A percentile compares a stretch with the other conserved stretches of the same genome.
phyloP scores from a whole-genome alignment of 2,888 invertebrate species.

The Lumbricus terrestris region DNA sequence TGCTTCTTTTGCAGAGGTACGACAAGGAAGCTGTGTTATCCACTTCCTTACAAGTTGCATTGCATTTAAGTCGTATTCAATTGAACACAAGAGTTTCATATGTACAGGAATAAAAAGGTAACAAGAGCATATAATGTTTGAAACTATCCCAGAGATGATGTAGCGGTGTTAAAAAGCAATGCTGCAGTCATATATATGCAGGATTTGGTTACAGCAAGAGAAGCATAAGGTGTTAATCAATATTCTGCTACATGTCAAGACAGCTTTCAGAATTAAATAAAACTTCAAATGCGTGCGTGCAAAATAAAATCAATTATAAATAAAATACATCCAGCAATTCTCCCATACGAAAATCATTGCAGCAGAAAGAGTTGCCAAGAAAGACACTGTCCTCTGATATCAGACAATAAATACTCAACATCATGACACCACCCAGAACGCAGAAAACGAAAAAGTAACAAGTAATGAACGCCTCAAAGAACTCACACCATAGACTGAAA shows the following conservation, averaged over 20 bases:
- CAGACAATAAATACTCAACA: neutral
- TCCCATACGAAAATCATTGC: neutral
- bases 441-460: neutral
- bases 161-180: neutral
- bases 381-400: neutral
- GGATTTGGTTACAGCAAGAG: neutral
- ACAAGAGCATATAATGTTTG: neutral
- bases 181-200: neutral
- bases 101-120: neutral
- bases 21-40: neutral
- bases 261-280: neutral
- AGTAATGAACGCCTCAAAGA: neutral
- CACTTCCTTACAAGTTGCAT: neutral
- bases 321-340: neutral
- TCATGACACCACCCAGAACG: neutral
- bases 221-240: neutral
- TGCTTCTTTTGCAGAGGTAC: neutral
- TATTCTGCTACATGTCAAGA: neutral
- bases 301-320: neutral
- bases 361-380: neutral
- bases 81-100: neutral
- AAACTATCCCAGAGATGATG: neutral
- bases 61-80: neutral
- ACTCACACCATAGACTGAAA: neutral
- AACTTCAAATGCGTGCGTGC: neutral